Conservation (phyloP, 1,140 invertebrate genomes). For the Ceratina australensis region DNA sequence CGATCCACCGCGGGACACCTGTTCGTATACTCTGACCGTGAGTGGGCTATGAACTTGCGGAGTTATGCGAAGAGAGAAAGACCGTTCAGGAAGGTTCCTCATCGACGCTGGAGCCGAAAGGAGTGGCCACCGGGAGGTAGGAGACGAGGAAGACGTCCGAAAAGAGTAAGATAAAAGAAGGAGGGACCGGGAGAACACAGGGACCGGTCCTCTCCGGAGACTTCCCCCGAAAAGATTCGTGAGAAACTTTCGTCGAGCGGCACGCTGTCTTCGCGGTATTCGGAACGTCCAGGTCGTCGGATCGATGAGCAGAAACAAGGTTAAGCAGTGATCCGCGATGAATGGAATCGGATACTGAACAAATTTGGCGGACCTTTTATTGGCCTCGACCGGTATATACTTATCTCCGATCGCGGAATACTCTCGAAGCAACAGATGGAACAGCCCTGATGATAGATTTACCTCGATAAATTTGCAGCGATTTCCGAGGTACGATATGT, state of each 20-base stretch:
- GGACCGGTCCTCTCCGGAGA: constrained; percentile 48
- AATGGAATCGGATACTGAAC: constrained; percentile 20
- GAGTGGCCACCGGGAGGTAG: constrained; percentile 40
- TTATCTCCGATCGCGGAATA: constrained; percentile 2
- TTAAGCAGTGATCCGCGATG: constrained; percentile 38
- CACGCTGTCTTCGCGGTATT: constrained; percentile 24
- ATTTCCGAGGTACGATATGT: too few species aligned
- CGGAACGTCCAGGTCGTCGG: constrained; percentile 3
- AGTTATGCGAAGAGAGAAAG: constrained; percentile 58
- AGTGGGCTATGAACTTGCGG: constrained; percentile 47
- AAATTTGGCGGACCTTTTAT: constrained; percentile 33
- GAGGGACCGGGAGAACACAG: constrained; percentile 18
- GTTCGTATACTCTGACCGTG: constrained; percentile 40
- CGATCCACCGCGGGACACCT: constrained; percentile 53
- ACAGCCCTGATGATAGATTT: not conserved
- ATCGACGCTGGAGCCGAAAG: constrained; percentile 44
- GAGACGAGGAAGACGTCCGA: not conserved
- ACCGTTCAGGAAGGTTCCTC: constrained; percentile 18
- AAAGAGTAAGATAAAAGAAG: not conserved
- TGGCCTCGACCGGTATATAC: not conserved
- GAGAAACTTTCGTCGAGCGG: constrained; percentile 55
- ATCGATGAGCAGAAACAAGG: constrained; percentile 26
- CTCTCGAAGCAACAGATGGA: not conserved
- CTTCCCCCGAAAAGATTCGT: constrained; percentile 50
- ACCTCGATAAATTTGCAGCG: not conserved